These are phyloP conservation scores for Notothenia coriiceps DNA, from an alignment of 2,113 vertebrate genomes.

Conservation along the genomic window DNA sequence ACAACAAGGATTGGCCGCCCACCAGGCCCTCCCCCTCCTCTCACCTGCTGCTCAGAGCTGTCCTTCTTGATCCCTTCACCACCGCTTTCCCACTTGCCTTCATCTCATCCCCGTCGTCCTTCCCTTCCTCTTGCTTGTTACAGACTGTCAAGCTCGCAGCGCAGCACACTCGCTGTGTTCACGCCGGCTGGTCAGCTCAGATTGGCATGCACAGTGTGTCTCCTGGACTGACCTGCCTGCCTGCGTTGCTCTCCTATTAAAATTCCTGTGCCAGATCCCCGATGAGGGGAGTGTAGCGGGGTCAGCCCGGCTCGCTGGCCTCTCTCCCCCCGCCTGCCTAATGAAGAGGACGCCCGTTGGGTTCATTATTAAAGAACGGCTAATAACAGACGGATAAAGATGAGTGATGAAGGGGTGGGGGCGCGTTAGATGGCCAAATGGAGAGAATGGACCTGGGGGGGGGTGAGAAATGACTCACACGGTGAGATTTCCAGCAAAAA, in stretches of 20 bases:
- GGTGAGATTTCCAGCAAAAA: slow-evolving; percentile 1
- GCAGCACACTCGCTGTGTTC: slow-evolving; percentile 66
- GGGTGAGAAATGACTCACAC: not conserved
- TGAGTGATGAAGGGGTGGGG: slow-evolving; percentile 45
- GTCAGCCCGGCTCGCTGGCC: slow-evolving; percentile 75
- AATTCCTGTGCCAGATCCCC: slow-evolving; percentile 82
- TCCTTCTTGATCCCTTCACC: slow-evolving; percentile 68
- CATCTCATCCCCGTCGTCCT: slow-evolving; percentile 49
- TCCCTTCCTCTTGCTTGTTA: slow-evolving; percentile 57
- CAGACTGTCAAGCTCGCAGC: slow-evolving; percentile 68
- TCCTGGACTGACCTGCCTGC: slow-evolving; percentile 74
- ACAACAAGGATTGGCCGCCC: not conserved
- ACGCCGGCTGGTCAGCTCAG: slow-evolving; percentile 68
- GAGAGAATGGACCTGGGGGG: not conserved
- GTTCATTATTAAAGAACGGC: slow-evolving; percentile 82
- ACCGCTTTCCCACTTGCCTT: slow-evolving; percentile 53
- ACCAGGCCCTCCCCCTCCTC: not conserved
- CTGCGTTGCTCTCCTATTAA: slow-evolving; percentile 78
- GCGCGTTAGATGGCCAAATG: slow-evolving; percentile 34
- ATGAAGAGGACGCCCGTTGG: slow-evolving; percentile 80
- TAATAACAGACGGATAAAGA: slow-evolving; percentile 69
- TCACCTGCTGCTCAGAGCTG: slow-evolving; percentile 61
- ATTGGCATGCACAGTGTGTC: slow-evolving; percentile 80
- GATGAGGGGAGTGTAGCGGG: slow-evolving; percentile 73
- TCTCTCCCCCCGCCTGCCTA: slow-evolving; percentile 72